Base-by-base conservation (phyloP, 2,888 invertebrate genomes). In the Cantharis rustica region DNA sequence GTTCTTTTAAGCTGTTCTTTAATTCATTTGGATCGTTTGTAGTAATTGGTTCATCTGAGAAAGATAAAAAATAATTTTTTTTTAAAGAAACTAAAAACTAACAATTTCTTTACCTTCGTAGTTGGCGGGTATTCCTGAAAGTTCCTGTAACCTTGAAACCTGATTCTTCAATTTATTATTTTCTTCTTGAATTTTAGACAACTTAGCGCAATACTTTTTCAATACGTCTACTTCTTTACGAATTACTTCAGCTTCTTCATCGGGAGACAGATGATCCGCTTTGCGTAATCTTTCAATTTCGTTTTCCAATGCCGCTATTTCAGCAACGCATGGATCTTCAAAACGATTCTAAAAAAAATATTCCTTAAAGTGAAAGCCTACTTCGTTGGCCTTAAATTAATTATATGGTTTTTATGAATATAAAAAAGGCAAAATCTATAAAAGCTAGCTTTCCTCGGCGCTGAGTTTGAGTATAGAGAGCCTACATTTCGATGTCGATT, bases 181-280 rank as follows among this genome's bases (percentile, higher is more conserved):
- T 76, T 88, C 86, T 64, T 84, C 82, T 80, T 87, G 85, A 64
- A 87, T 85, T 16, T 80, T 79, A 0, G 84, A 82, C 26, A 88
- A 77, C 78, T 86, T 85, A 4, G 84, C 80, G 75, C 87, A 87
- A 77, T 86, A 87, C 75, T 83, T 84, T 77, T 87, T 88, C 23
- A 87, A 75, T 3, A 85, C 83, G 68, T 84, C 82, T 3, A 87
- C 79, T 79, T 87, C 87, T 77, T 85, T 87, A 47, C 82, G 78
- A 26, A 87, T 84, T 11, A 86, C 80, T 80, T 84, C 83, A 4
- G 85, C 80, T 82, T 86, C 85, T 75, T 84, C 82, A 64, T 85
- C 85, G 15, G 85, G 84, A 7, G 83, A 82, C 17, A 80, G 77
- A 47, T 80, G 79, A 66, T 80, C 80, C n/a, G 71, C 70, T 17